Percentiles rank a stretch among this genome's conserved stretches.
phyloP scores from a whole-genome alignment of 2,113 vertebrate genomes.

The Helogale parvula region DNA sequence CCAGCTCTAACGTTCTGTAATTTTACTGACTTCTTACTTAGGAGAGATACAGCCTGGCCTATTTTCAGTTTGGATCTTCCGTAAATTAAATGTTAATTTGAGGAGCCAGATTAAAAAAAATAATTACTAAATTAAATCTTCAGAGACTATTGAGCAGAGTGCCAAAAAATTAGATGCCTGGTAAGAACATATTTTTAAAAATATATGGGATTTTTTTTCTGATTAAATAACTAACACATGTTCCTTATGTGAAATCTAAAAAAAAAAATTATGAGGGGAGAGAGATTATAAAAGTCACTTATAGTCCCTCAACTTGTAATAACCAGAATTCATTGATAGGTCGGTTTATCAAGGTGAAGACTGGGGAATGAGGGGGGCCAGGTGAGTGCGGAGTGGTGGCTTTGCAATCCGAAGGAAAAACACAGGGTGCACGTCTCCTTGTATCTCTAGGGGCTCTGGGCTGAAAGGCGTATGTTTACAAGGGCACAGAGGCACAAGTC shows the following conservation, averaged over 20 bases:
- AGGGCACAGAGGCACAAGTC: neutral
- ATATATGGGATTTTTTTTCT: neutral
- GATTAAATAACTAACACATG: conserved; percentile 9
- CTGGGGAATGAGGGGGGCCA: neutral
- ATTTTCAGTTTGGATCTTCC: conserved; percentile 32
- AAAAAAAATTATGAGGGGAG: neutral
- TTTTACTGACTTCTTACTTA: conserved; percentile 6
- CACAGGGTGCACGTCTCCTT: neutral
- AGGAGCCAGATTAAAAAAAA: conserved; percentile 27
- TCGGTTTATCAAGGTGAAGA: neutral
- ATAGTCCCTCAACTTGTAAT: neutral
- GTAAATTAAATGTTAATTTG: conserved; percentile 38
- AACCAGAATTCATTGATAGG: neutral
- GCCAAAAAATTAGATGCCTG: conserved; percentile 15
- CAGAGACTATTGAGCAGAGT: neutral
- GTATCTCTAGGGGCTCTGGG: neutral
- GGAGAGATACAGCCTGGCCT: neutral
- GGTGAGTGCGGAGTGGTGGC: neutral
- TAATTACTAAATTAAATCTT: conserved; percentile 44
- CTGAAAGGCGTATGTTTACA: neutral
- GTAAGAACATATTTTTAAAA: conserved; percentile 40
- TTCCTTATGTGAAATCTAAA: conserved; percentile 18
- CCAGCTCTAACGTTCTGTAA: neutral
- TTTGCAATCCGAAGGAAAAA: neutral
- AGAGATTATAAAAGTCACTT: neutral